Conservation (phyloP, 2,797 vertebrate species). For the Lithobates pipiens region DNA sequence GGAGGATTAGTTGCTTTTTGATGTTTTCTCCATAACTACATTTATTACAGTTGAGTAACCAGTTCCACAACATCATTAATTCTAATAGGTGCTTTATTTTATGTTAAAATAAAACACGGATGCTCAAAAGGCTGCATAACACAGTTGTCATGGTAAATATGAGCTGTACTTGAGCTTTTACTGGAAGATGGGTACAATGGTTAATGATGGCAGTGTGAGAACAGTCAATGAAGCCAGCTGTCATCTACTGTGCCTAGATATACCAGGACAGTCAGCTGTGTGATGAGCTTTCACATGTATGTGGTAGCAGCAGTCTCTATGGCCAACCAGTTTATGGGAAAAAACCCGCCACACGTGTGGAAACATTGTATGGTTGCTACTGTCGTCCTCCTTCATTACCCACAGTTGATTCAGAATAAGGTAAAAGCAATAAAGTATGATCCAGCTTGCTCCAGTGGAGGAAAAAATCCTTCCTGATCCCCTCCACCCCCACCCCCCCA, state of each 20-base stretch:
- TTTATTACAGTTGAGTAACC: background rate
- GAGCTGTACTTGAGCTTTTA: background rate
- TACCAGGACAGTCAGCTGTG: too few species aligned
- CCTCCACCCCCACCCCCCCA: too few species aligned
- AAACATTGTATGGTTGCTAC: too few species aligned
- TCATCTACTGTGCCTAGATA: background rate
- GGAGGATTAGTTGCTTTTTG: conserved; percentile 22
- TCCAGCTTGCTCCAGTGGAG: too few species aligned
- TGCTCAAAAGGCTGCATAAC: background rate
- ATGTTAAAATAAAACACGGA: background rate
- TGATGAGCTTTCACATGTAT: too few species aligned
- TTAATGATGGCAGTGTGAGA: background rate
- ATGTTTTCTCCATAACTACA: background rate
- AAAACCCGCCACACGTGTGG: too few species aligned
- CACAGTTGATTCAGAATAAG: too few species aligned
- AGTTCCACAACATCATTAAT: background rate
- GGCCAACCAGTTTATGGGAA: too few species aligned
- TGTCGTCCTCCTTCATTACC: too few species aligned
- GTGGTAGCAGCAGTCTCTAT: too few species aligned
- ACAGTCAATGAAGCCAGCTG: background rate
- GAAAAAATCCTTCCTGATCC: too few species aligned
- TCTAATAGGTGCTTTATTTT: background rate
- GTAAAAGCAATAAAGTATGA: too few species aligned
- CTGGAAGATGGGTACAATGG: background rate
- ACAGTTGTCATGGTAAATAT: background rate